Evolutionary conservation across 2,797 vertebrate species (phyloP), one percentile per base, ranked within the genome.

Genomic region (Tragopan temminckii): DNA sequence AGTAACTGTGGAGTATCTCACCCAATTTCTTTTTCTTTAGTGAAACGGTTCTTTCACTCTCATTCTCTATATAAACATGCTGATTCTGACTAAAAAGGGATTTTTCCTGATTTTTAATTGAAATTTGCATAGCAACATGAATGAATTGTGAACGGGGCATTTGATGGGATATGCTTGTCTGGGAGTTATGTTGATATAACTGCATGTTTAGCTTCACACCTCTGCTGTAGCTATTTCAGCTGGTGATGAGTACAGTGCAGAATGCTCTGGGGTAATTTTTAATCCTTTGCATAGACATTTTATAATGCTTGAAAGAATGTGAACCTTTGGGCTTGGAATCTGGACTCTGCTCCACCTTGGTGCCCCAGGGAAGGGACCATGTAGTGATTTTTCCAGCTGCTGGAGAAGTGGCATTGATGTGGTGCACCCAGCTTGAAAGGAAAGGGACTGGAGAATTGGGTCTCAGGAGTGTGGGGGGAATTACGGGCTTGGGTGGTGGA

Each of bases 401-500:
- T 84, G 57, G 46, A 33, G 31, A 45, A 75, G 50, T 82, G 76
- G 36, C 9, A 0, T 25, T 94, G 81, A 18, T 3, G 7, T 6
- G 4, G 62, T 69, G 58, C 11, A 50, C 33, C 57, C 52, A 72
- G 55, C 52, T 55, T 88, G 35, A 36, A 85, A 67, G 78, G 40
- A 38, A 64, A 81, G 52, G 90, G 68, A 42, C 43, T n/a, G 40
- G 40, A 55, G 69, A 90, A 36, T 13, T 25, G 91, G 80, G 64
- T 57, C 79, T 23, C 48, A 92, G 82, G 67, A 89, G 12, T 0
- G 1, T 59, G 93, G 82, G 52, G 72, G 95, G 92, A 91, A 86
- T 92, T 70, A 91, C 0, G 70, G 92, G 80, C 13, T 70, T 95
- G 93, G 95, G 94, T 93, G 95, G 89, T 83, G 21, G 94, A 97